Base-by-base conservation (phyloP, 2,113 vertebrate genomes). In the Syngnathus scovelli region DNA sequence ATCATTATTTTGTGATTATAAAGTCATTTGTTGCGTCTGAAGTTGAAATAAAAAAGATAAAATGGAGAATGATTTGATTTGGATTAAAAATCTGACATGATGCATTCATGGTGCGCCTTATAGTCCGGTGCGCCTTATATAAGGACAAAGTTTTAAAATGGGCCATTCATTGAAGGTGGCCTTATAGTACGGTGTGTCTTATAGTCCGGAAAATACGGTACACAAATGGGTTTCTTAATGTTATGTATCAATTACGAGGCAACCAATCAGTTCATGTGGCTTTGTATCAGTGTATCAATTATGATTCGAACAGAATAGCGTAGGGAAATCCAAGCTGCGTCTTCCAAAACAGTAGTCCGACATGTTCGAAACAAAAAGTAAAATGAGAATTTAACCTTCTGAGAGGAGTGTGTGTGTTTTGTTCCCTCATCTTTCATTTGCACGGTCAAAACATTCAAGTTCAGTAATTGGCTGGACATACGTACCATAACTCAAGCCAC, bases 401-500 rank as follows among this genome's bases (percentile, higher is more conserved):
- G 7, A 38, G 2, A 11, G 16, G n/a, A 54, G 46, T 37, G 27
- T 49, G 44, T 49, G 65, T 68, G 66, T 74, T 67, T 16, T 19
- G 21, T 59, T 33, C 61, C 66, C 73, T 74, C 70, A 23, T 74
- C 64, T 80, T 71, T 82, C 70, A 77, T 84, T 70, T 70, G 69
- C 67, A 59, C 56, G 33, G 64, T 71, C 64, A 76, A 77, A 86
- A 81, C 72, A 69, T 44, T 68, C 68, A 68, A 69, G 78, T 77
- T 77, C 76, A 67, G 82, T 85, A 86, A 87, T 85, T 87, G 85
- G 84, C 82, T 41, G 74, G 81, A 83, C 82, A 79, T 71, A 69
- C 85, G 84, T 68, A 79, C 67, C 78, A 78, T 77, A 83, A 83
- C 77, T 81, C 78, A 21, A 63, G 77, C 66, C 76, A 70, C 44